Evolutionary conservation across 2,113 vertebrate species (phyloP).

Genomic region (Sinocyclocheilus rhinocerous): DNA sequence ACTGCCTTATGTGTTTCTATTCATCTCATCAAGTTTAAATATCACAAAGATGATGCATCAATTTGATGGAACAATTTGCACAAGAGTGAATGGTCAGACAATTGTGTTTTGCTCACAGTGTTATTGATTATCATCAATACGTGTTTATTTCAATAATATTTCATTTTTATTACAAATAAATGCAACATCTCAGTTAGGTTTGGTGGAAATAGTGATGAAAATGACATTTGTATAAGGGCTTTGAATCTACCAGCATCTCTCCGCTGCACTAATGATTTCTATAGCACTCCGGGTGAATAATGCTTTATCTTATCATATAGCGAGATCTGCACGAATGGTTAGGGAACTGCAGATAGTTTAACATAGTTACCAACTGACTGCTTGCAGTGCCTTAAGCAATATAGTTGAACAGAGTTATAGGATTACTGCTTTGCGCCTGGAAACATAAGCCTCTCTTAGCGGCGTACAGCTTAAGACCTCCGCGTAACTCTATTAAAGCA

Average conservation of each 20-base stretch:
- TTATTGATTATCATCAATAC: not conserved
- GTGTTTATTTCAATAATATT: not conserved
- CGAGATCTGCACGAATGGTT: constrained; percentile 51
- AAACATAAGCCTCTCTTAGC: constrained; percentile 60
- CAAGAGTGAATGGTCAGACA: not conserved
- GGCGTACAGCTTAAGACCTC: constrained; percentile 54
- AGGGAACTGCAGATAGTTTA: constrained; percentile 60
- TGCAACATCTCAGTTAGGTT: not conserved
- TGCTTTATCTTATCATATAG: constrained; percentile 48
- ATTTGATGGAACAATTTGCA: not conserved
- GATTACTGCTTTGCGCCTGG: constrained; percentile 59
- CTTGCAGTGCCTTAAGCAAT: constrained; percentile 60
- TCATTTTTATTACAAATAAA: not conserved
- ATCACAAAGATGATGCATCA: constrained; percentile 10
- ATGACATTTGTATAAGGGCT: not conserved
- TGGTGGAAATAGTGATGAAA: not conserved
- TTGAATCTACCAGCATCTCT: no score
- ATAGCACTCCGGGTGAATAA: constrained; percentile 43
- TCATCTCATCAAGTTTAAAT: not conserved
- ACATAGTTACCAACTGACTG: constrained; percentile 57
- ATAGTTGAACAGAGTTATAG: constrained; percentile 61
- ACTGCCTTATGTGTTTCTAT: not conserved
- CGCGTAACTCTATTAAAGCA: constrained; percentile 59
- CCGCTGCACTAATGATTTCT: constrained; percentile 40
- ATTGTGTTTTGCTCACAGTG: not conserved